phyloP scores from a whole-genome alignment of 2,113 vertebrate species.

The Cyprinodon tularosa region DNA sequence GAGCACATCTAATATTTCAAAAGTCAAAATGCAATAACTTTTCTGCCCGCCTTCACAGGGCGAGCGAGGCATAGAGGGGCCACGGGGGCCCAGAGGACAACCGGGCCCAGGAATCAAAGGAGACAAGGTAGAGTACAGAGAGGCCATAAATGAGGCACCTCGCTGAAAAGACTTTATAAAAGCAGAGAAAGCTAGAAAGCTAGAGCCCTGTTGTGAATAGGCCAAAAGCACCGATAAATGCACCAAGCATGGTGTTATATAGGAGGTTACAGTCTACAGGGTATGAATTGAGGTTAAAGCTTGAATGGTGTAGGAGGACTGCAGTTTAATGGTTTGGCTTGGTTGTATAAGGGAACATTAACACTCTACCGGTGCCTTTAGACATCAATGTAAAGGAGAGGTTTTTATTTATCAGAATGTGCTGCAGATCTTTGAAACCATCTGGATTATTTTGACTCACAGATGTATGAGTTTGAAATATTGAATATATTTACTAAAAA shows the following conservation, averaged over 20 bases:
- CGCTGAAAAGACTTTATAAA: conserved; percentile 47
- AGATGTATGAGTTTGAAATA: not conserved
- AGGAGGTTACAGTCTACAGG: conserved; percentile 36
- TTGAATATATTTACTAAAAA: not conserved
- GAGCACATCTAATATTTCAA: conserved; percentile 8
- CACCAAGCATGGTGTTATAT: conserved; percentile 39
- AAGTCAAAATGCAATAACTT: conserved; percentile 25
- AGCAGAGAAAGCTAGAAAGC: conserved; percentile 26
- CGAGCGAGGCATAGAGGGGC: conserved; percentile 86
- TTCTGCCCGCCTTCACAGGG: conserved; percentile 74
- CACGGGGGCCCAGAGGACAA: conserved; percentile 83
- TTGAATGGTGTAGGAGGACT: conserved; percentile 41
- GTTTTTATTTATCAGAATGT: conserved; percentile 19
- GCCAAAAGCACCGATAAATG: conserved; percentile 30
- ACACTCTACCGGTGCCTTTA: conserved; percentile 5
- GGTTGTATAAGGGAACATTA: conserved; percentile 37
- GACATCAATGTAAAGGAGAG: conserved; percentile 18
- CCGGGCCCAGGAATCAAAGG: conserved; percentile 85
- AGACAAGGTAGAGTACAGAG: conserved; percentile 83
- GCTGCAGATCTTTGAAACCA: conserved; percentile 12
- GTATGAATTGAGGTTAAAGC: conserved; percentile 39
- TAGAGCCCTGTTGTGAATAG: conserved; percentile 17
- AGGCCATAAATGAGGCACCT: conserved; percentile 69
- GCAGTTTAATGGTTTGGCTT: conserved; percentile 17
- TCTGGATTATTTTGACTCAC: conserved; percentile 12